phyloP scores from a whole-genome alignment of 2,797 vertebrate species.

The Myotis planiceps region DNA sequence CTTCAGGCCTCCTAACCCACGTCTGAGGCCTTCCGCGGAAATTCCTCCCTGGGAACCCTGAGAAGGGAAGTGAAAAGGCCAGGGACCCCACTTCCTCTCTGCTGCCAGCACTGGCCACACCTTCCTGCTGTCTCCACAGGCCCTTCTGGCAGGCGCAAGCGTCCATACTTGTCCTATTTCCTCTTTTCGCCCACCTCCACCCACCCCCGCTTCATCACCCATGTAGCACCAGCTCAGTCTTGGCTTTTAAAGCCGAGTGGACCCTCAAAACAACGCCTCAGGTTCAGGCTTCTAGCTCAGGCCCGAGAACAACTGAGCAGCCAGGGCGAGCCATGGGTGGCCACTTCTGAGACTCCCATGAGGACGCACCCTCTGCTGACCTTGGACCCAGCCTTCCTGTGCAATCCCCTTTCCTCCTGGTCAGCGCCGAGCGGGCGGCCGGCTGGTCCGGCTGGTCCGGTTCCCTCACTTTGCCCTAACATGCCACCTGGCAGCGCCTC shows the following conservation, averaged over 20 bases:
- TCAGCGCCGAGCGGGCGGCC: neutral
- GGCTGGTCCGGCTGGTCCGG: neutral
- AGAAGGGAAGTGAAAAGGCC: constrained; percentile 57
- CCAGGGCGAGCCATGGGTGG: neutral
- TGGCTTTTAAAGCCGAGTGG: neutral
- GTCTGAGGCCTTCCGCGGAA: constrained; percentile 28
- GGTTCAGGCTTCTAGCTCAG: neutral
- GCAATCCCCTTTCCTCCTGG: neutral
- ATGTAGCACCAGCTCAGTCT: neutral
- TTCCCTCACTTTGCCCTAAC: neutral
- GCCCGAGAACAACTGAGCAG: neutral
- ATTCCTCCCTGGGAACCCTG: constrained; percentile 39
- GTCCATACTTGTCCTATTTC: constrained; percentile 14
- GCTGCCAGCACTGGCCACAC: neutral
- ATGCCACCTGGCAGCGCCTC: neutral
- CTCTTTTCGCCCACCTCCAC: neutral
- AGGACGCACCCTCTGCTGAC: neutral
- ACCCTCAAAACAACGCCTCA: neutral
- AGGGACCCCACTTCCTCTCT: constrained; percentile 51
- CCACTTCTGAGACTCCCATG: neutral
- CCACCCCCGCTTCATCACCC: neutral
- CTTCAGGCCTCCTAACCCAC: neutral
- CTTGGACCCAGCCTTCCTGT: neutral
- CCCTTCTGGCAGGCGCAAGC: neutral
- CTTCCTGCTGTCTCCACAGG: neutral